Percentiles rank a stretch among this genome's conserved stretches.
These are phyloP conservation scores for Rostratula benghalensis DNA, from an alignment of 2,113 vertebrate genomes.

Conservation along the genomic window DNA sequence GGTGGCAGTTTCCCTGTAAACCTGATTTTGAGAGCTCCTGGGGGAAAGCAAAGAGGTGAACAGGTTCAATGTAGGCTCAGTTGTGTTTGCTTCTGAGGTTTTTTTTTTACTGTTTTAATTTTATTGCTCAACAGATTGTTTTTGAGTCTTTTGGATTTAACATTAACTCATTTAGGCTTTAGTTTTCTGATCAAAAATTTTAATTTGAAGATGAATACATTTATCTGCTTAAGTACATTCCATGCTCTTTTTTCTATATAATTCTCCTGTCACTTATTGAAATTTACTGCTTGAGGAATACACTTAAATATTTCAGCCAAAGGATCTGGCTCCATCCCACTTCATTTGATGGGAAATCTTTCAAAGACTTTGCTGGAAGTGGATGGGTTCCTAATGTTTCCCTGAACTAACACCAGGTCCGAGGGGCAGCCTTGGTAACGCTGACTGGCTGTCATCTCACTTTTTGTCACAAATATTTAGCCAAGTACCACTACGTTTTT, in stretches of 20 bases:
- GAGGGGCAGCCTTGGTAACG: background rate
- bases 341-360: background rate
- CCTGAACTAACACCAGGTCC: background rate
- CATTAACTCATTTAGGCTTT: background rate
- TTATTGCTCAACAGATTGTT: background rate
- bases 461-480: background rate
- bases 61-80: background rate
- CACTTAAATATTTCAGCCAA: background rate
- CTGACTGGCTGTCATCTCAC: background rate
- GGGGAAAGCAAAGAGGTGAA: background rate
- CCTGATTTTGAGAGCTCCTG: background rate
- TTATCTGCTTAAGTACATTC: background rate
- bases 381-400: background rate
- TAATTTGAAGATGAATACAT: background rate
- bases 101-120: background rate
- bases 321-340: background rate
- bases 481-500: background rate
- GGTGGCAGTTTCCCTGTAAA: background rate
- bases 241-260: background rate
- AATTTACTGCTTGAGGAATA: background rate
- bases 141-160: background rate
- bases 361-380: background rate
- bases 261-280: background rate
- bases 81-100: background rate
- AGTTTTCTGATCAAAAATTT: background rate